These are phyloP conservation scores for Catonia carolina DNA, from an alignment of 2,888 invertebrate species.

Conservation along the genomic window DNA sequence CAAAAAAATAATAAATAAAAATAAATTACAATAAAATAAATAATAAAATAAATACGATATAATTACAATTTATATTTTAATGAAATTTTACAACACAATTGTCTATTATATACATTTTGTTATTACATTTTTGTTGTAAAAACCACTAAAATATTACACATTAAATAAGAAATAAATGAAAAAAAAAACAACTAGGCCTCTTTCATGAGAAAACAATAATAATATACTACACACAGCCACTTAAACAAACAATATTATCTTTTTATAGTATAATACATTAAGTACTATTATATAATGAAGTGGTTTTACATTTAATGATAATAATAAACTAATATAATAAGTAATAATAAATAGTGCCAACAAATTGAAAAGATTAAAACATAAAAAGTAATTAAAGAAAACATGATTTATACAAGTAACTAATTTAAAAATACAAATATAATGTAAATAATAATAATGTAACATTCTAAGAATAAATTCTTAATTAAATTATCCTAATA, in stretches of 20 bases:
- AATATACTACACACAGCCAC: neutral
- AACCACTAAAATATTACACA: too few relatives aligned
- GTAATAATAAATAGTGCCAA: too few relatives aligned
- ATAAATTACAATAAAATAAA: too few relatives aligned
- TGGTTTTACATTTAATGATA: neutral
- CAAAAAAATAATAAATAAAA: too few relatives aligned
- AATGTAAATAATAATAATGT: neutral
- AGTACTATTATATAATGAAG: neutral
- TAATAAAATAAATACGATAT: too few relatives aligned
- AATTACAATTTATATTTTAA: too few relatives aligned
- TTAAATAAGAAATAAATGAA: too few relatives aligned
- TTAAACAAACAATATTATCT: slow-evolving; percentile 2
- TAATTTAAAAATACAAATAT: neutral
- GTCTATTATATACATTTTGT: too few relatives aligned
- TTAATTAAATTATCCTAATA: slow-evolving; percentile 22
- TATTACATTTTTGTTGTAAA: too few relatives aligned
- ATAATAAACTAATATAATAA: slow-evolving; percentile 11
- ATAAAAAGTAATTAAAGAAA: neutral
- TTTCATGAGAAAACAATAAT: neutral
- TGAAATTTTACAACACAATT: too few relatives aligned
- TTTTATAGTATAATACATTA: slow-evolving; percentile 11
- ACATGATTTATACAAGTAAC: neutral
- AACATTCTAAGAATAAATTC: slow-evolving; percentile 12
- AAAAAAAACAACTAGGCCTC: slow-evolving; percentile 2
- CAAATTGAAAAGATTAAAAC: neutral